Base-by-base conservation (phyloP, 1,140 invertebrate genomes). In the Cecropterus lyciades region DNA sequence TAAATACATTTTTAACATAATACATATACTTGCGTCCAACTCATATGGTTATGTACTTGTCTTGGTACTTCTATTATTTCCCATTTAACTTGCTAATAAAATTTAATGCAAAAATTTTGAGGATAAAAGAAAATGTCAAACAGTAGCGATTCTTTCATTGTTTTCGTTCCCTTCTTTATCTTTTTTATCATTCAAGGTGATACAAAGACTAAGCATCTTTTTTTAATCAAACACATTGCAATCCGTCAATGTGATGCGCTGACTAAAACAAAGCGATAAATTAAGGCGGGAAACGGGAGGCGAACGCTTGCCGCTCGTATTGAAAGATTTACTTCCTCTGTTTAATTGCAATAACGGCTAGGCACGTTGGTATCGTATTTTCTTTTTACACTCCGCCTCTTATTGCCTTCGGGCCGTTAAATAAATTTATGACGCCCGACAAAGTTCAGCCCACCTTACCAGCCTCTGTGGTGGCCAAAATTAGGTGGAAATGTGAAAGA, bases 321-420 rank as follows among this genome's bases (percentile, higher is more conserved):
- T 89, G 89, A 92, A 90, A 92, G 89, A 92, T 92, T 92, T 92
- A 92, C 89, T 92, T 92, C 87, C 89, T 89, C 86, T 89, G 87
- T 92, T 92, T 92, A 92, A 92, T 92, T 92, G 89, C 89, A 92
- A 92, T 92, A 92, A 92, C 89, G 87, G 85, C 89, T 89, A 88
- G 87, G 89, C 89, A 90, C 89, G 87, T 90, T 87, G 86, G 86
- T 90, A 90, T 92, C 89, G 89, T 92, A 91, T 91, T 90, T 92
- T 90, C 87, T 90, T 88, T 91, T 92, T 89, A 92, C 87, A 85
- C 87, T 89, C 85, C 83, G 82, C 87, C 89, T 90, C 87, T 92
- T 92, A 90, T 92, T 92, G 89, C 89, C 84, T 89, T 85, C 78
- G 83, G 84, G 87, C 83, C 87, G 89, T 92, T 90, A 90, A 91